These are phyloP conservation scores for Geotrypetes seraphini DNA, from an alignment of 2,797 vertebrate genomes.

Conservation along the genomic window DNA sequence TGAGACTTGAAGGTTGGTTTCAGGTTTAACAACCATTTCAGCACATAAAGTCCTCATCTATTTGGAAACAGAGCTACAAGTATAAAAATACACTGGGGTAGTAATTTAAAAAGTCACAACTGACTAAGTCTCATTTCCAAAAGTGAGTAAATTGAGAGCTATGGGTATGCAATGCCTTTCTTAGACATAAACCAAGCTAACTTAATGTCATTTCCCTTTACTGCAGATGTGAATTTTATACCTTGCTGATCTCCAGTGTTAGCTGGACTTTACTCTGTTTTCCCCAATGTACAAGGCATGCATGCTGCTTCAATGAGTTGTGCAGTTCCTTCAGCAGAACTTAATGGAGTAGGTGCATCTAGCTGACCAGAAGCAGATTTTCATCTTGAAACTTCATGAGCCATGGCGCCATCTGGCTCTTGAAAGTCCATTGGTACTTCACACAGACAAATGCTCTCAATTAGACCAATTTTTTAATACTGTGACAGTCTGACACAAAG, in stretches of 20 bases:
- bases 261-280: neutral
- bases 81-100: too few relatives aligned
- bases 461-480: neutral
- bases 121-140: too few relatives aligned
- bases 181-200: neutral
- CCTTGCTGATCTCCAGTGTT: neutral
- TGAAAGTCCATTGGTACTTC: neutral
- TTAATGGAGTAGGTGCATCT: neutral
- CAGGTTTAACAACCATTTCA: too few relatives aligned
- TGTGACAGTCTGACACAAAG: neutral
- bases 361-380: conserved; percentile 18
- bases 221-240: neutral
- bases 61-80: too few relatives aligned
- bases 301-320: neutral
- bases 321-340: conserved; percentile 3
- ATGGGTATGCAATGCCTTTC: too few relatives aligned
- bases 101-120: too few relatives aligned
- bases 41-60: too few relatives aligned
- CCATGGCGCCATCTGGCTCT: conserved; percentile 18
- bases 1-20: too few relatives aligned
- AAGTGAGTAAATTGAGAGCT: too few relatives aligned
- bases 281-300: neutral
- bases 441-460: conserved; percentile 8
- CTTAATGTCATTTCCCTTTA: neutral
- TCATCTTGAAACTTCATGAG: conserved; percentile 15